A percentile compares a stretch with the other conserved stretches of the same genome.
Evolutionary conservation across 2,888 invertebrate species (phyloP).

Genomic region (Netelia inedita): DNA sequence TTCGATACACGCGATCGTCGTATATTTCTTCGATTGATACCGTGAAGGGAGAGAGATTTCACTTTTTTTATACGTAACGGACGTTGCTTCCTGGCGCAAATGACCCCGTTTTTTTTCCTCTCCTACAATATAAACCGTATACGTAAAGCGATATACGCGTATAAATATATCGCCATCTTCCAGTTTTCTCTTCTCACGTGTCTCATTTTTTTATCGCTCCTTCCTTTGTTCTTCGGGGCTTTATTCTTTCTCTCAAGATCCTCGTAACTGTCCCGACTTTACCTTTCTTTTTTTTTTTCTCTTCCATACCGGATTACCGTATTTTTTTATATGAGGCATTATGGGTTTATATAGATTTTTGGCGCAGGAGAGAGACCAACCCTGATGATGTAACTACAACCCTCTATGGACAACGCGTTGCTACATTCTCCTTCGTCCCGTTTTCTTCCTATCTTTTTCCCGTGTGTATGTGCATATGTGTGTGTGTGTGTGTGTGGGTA

Average conservation of each 20-base stretch:
- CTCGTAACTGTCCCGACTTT: conserved; percentile 12
- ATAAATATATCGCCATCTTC: conserved; percentile 16
- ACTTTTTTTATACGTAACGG: no score
- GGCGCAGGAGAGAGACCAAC: conserved; percentile 16
- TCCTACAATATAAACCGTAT: no score
- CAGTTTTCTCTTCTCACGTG: conserved; percentile 6
- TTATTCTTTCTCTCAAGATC: conserved; percentile 20
- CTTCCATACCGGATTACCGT: no score
- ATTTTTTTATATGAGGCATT: not conserved
- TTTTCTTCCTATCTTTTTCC: not conserved
- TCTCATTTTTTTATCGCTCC: not conserved
- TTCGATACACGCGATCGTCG: no score
- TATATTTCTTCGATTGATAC: no score
- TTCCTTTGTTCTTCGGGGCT: not conserved
- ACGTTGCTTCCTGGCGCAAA: no score
- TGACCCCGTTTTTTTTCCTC: no score
- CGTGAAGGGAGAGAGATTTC: no score
- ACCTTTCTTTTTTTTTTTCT: not conserved
- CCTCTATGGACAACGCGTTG: conserved; percentile 21
- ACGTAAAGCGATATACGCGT: not conserved
- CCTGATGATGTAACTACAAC: conserved; percentile 31
- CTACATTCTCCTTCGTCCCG: not conserved
- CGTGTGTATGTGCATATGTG: not conserved
- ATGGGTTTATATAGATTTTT: not conserved
- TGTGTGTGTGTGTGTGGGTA: not conserved